Evolutionary conservation across 2,113 vertebrate species (phyloP).

Genomic region (Canis aureus): DNA sequence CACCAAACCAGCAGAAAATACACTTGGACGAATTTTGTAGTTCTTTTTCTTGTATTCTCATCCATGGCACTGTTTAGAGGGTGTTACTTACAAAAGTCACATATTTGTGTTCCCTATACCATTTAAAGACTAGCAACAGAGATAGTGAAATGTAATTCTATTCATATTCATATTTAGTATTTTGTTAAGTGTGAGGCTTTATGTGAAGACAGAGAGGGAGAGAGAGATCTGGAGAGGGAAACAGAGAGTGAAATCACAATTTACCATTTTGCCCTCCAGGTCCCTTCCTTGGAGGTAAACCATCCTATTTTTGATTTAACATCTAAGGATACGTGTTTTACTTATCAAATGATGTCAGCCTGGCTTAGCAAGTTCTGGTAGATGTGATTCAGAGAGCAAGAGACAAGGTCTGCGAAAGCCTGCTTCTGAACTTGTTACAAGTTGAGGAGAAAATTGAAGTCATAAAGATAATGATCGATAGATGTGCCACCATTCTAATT

Average conservation of each 20-base stretch:
- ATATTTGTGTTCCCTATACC: background rate
- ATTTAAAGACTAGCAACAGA: background rate
- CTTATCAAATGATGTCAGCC: slow-evolving; percentile 31
- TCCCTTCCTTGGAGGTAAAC: background rate
- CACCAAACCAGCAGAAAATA: background rate
- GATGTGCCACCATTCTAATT: slow-evolving; percentile 55
- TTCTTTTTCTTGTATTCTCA: background rate
- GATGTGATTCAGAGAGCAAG: background rate
- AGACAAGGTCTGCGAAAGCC: slow-evolving; percentile 10
- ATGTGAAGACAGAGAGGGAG: background rate
- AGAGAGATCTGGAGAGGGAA: background rate
- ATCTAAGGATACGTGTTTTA: background rate
- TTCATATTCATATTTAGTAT: background rate
- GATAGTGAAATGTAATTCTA: background rate
- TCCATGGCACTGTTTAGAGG: background rate
- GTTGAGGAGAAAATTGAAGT: slow-evolving; percentile 71
- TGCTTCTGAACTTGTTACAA: background rate
- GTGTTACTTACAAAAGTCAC: background rate
- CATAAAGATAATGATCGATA: slow-evolving; percentile 65
- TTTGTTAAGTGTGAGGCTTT: background rate
- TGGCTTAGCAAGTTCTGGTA: background rate
- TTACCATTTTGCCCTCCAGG: background rate
- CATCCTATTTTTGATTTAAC: slow-evolving; percentile 39
- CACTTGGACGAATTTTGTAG: background rate
- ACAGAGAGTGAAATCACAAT: background rate